Base-by-base conservation (phyloP, 2,797 vertebrate genomes). In the Centroberyx gerrardi region DNA sequence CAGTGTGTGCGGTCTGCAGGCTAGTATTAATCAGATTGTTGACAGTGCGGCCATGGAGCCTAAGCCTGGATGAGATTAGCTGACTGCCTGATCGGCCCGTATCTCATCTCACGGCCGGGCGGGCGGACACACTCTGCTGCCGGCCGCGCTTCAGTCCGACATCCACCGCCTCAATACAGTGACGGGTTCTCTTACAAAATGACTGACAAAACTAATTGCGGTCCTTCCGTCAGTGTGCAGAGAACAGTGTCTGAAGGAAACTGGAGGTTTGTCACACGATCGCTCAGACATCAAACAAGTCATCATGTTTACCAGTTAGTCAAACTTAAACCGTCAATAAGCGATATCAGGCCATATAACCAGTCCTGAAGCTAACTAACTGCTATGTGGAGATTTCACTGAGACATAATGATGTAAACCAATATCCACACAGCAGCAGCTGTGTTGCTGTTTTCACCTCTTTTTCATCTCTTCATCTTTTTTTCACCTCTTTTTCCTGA, bases 1-100 rank as follows among this genome's bases (percentile, higher is more conserved):
- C 83, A 66, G 75, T 13, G 66, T 72, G 72, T 72, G 68, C 15
- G 46, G 79, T 86, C 84, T 74, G 74, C 80, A 69, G 83, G 66
- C 84, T 80, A 51, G 79, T 82, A 82, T 86, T 93, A 92, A 94
- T 92, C 88, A 92, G 91, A 87, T 86, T 87, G 89, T 80, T 90
- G 86, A 88, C 86, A 83, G 79, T 62, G 78, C 80, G 86, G 81
- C 74, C 65, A 72, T 71, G 64, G 72, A 89, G 81, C 86, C 87
- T 81, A 86, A 90, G 46, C 84, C 78, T 65, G 82, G 68, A 75
- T 76, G 72, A 86, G 89, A 90, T 92, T 78, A 91, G 55, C 69
- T 73, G 75, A 79, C 63, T 63, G 73, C 89, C 76, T 83, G 72
- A 82, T 89, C 66, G 88, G 83, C 75, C 74, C 68, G 88, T 85